Percentiles rank a stretch among this genome's conserved stretches.
These are phyloP conservation scores for Orchestia grillus DNA, from an alignment of 1,140 invertebrate genomes.

Conservation along the genomic window DNA sequence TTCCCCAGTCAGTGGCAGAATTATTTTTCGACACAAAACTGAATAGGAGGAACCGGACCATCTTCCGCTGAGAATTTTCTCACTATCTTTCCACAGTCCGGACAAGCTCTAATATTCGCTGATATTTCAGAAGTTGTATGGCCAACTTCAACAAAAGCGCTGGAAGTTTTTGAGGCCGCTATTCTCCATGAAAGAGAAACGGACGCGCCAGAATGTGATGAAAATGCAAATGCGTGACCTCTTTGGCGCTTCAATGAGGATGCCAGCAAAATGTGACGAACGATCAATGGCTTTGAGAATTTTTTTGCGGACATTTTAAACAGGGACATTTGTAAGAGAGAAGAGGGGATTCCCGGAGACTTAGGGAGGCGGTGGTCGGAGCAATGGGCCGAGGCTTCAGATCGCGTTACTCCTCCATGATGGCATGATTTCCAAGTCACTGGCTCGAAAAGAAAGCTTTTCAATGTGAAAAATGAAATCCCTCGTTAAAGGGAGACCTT, in stretches of 20 bases:
- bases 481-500: neutral
- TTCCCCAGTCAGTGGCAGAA: neutral
- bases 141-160: conserved; percentile 22
- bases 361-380: neutral
- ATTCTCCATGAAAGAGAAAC: conserved; percentile 41
- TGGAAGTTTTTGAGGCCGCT: neutral
- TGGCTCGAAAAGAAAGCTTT: neutral
- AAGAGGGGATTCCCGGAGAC: neutral
- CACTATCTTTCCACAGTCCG: neutral
- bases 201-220: conserved; percentile 37
- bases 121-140: conserved; percentile 24
- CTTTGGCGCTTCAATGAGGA: conserved; percentile 27
- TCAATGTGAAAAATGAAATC: neutral
- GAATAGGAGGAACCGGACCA: neutral
- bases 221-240: conserved; percentile 44
- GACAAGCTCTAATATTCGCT: neutral
- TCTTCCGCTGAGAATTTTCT: neutral
- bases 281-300: conserved; percentile 25
- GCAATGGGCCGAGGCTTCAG: neutral
- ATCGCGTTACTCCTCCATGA: conserved; percentile 6
- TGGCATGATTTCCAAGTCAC: neutral
- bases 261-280: conserved; percentile 22
- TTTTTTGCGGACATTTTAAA: conserved; percentile 3
- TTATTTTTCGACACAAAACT: neutral
- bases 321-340: conserved; percentile 7